Evolutionary conservation across 1,140 invertebrate species (phyloP), one percentile per base, ranked within the genome.

Genomic region (Ceratoteleas bidentatus): DNA sequence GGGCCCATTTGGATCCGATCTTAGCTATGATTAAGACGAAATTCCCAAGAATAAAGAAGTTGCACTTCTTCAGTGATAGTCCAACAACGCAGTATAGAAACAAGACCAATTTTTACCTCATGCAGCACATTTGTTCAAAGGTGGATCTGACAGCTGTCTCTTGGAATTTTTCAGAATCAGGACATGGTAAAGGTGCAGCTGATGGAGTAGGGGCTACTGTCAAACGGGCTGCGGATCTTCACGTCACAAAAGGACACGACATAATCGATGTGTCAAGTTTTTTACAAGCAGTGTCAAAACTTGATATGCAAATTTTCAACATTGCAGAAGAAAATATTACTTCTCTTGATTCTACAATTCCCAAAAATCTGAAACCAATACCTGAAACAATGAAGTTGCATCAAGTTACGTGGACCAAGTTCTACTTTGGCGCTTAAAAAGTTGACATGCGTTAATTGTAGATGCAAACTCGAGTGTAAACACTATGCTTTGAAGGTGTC

Each of bases 141-240:
- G 10, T 13, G 6, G 6, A 15, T 13, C 2, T 49, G 10, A 49
- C 9, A n/a, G 13, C 6, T 49, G 11, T 13, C 13, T 13, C 45
- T 13, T 49, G 14, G 45, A 77, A 77, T 40, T 78, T 78, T 36
- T 38, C 16, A 38, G 65, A 78, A 65, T 56, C 49, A 58, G 75
- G 65, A 34, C 66, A 78, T 16, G 75, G 75, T 11, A 78, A 70
- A 60, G 54, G 49, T 24, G 75, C 66, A 11, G 33, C 75, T 24
- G 60, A 78, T 36, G 75, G 75, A 6, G 13, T 78, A 8, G 66
- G 75, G 38, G 66, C 15, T 16, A 52, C 24, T 3, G 7, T 78
- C 6, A 78, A 78, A 52, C 53, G 60, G 9, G 64, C 60, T 32
- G 75, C 65, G 13, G 75, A 69, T 69, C 34, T 34, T 36, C 24